Base-by-base conservation (phyloP, 1,140 invertebrate genomes). In the Pogonognathellus flavescens region DNA sequence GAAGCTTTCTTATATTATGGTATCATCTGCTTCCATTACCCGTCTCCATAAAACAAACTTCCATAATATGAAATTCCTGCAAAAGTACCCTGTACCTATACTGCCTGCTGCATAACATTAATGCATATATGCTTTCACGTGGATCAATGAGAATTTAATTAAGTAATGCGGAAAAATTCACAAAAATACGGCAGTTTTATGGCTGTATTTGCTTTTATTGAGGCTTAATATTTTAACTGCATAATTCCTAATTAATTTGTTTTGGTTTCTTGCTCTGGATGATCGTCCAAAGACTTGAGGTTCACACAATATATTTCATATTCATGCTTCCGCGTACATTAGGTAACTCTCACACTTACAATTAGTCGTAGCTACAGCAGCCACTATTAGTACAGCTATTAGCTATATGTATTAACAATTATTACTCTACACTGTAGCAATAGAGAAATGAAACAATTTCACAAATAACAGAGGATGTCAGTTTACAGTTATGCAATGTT, bases 211-310 rank as follows among this genome's bases (percentile, higher is more conserved):
- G 11, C 25, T 66, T 66, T 66, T 66, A 66, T 66, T 66, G 22
- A 66, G 62, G 25, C 62, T 41, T 41, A 41, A 41, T 25, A 31
- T 66, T 66, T 25, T 66, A 66, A 66, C 25, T 66, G 62, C 62
- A 66, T 25, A 25, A 25, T 66, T 20, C 62, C 22, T 66, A 25
- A 25, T 66, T 66, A 10, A 66, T 25, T 66, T 20, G 62, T 66
- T 66, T 66, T 66, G 62, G 62, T 66, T 31, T 66, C 62, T 66
- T 66, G 62, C 62, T 66, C 62, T 66, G 62, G 20, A 14, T 16
- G 5, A 1, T 41, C 31, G 31, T 4, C 62, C 62, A 66, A 25
- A 66, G 62, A 66, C 62, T 66, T 66, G 22, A 25, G 62, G 22
- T 66, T 11, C 22, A 31, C 22, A 66, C 22, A 25, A 66, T 20